Base-by-base conservation (phyloP, 92 coral and sea anemone species). In the Zoanthus gigantus region DNA sequence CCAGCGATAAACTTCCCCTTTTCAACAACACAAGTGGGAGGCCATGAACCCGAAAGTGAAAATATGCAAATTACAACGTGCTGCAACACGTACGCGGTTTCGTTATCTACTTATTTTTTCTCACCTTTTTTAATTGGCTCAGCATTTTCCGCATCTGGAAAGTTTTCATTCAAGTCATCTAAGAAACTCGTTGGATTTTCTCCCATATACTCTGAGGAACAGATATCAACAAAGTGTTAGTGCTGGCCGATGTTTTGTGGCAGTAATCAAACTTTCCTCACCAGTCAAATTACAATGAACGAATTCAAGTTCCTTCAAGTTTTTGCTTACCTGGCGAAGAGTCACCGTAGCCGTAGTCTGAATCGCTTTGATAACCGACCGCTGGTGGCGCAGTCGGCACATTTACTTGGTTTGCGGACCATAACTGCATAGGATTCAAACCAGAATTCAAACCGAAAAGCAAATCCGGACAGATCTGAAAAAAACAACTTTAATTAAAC, bases 381-480 rank as follows among this genome's bases (percentile, higher is more conserved):
- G 87, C 95, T 37, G 96, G 94, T 2, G 94, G 79, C 5, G 92
- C 96, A 34, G 90, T 88, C 9, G 93, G 96, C 0, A 93, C 94
- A n/a, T 14, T 71, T 1, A 87, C 69, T 53, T 88, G 94, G 32
- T 93, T 93, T 5, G 92, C 96, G 67, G 66, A 18, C 66, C 66
- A 58, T 58, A 58, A 14, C 66, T 58, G 66, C n/a, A 58, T 11
- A 58, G 66, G 66, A 58, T 2, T 14, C 28, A 58, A 58, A 58
- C 17, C 23, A 23, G 23, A 23, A 23, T 23, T 23, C 23, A 23
- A 23, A 23, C 23, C 23, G 23, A 23, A n/a, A n/a, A 58, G 66
- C 11, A 58, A 58, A 11, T 58, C n/a, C 18, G 66, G n/a, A 58
- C 7, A 1, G 66, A 58, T 58, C 66, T 58, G 66, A 1, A 58